Base-by-base conservation (phyloP, 2,888 invertebrate genomes). In the Salticus scenicus region DNA sequence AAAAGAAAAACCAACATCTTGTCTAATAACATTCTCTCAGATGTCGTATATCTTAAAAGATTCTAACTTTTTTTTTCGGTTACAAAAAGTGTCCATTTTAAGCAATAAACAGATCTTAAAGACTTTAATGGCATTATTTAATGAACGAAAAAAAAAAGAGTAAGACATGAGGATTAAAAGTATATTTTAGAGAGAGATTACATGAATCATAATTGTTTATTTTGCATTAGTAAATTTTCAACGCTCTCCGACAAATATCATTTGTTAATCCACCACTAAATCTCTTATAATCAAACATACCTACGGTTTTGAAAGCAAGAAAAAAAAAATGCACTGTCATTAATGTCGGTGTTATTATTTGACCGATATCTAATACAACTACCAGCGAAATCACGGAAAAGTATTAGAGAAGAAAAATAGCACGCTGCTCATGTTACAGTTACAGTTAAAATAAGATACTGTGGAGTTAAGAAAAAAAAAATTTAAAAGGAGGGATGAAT, bases 111-210 rank as follows among this genome's bases (percentile, higher is more conserved):
- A 82, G 51, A 82, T 66, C 75, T 42, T 24, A 51, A 41, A 30
- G 41, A 42, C 66, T 84, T 84, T 84, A 84, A 76, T 64, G 76
- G 67, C 47, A 84, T 84, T 77, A 84, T 57, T 70, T 42, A 31
- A 51, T 41, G 57, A 57, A 33, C n/a, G 30, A 14, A 30, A 17
- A 33, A 17, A 33, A 33, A 67, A 67, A n/a, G n/a, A 67, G 24
- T 20, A 37, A 67, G 37, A 33, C 5, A 31, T 47, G 17, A 17
- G 77, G 67, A 84, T 84, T 76, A 83, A 37, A 42, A 8, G 64
- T 28, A 66, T 76, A 76, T 83, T 84, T 84, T 72, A 69, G 42
- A 31, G 28, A 42, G 37, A 51, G 77, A 84, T 84, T 84, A 84
- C 42, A 70, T n/a, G 67, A 67, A 73, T 77, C 31, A 41, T 20